A percentile compares a stretch with the other conserved stretches of the same genome.
phyloP scores from a whole-genome alignment of 2,888 invertebrate genomes.

The Melanotus villosus region DNA sequence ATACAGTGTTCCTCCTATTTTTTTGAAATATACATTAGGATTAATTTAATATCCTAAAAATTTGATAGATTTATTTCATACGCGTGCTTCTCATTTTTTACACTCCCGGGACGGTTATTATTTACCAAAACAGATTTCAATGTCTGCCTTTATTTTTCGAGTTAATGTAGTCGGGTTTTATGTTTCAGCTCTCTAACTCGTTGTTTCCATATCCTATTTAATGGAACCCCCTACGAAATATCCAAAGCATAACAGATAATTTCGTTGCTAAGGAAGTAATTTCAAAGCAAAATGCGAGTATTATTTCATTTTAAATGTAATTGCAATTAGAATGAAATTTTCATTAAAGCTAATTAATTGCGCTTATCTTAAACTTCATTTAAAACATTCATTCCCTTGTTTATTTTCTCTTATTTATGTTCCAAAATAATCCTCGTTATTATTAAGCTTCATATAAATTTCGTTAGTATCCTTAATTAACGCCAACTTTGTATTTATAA shows the following conservation, averaged over 20 bases:
- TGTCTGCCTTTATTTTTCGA: constrained; percentile 5
- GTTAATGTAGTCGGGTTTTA: constrained; percentile 15
- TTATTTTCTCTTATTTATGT: constrained; percentile 3
- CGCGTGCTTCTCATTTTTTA: not conserved
- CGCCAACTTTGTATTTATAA: too few relatives aligned
- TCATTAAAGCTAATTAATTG: constrained; percentile 38
- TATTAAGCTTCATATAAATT: too few relatives aligned
- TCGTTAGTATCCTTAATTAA: too few relatives aligned
- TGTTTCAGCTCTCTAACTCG: constrained; percentile 5
- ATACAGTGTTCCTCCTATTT: constrained; percentile 5
- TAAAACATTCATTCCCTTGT: constrained; percentile 13
- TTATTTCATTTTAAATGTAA: constrained; percentile 40
- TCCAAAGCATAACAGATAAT: constrained; percentile 37
- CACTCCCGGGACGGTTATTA: not conserved
- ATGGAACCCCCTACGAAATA: constrained; percentile 32
- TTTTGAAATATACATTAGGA: constrained; percentile 22
- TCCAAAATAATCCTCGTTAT: constrained; percentile 9
- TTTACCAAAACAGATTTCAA: constrained; percentile 1
- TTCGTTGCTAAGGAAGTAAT: constrained; percentile 37
- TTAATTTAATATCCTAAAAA: constrained; percentile 13
- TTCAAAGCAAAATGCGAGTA: constrained; percentile 27
- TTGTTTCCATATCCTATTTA: constrained; percentile 10
- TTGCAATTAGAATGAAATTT: constrained; percentile 37
- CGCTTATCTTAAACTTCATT: constrained; percentile 26
- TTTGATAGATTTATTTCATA: constrained; percentile 10